phyloP scores from a whole-genome alignment of 2,113 vertebrate species.

The Zapornia atra region DNA sequence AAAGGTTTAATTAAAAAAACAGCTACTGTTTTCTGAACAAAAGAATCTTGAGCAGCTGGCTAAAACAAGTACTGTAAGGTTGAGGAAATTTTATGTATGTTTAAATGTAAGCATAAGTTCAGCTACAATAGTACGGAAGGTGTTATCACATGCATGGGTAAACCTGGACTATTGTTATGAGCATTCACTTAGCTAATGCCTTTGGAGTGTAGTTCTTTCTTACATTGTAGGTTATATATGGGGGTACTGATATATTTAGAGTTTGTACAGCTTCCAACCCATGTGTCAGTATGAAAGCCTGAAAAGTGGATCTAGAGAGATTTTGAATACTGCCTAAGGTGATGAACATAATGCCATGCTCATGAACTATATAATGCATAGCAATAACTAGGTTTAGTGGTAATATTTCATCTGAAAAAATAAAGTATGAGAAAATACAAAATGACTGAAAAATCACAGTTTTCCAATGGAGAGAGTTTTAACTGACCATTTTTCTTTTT shows the following conservation, averaged over 20 bases:
- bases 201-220: not conserved
- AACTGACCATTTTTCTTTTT: not conserved
- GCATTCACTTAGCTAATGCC: not conserved
- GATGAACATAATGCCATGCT: not conserved
- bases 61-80: not conserved
- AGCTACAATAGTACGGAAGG: not conserved
- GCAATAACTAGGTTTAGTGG: not conserved
- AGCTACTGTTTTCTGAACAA: not conserved
- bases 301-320: not conserved
- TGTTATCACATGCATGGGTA: not conserved
- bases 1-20: constrained; percentile 32
- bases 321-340: not conserved
- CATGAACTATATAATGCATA: not conserved
- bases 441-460: not conserved
- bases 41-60: not conserved
- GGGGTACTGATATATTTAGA: not conserved
- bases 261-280: not conserved
- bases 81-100: not conserved
- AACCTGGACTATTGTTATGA: not conserved
- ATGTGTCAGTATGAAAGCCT: not conserved
- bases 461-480: not conserved
- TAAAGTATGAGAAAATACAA: not conserved
- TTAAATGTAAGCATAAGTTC: not conserved
- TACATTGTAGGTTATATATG: not conserved
- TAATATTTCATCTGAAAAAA: not conserved